These are phyloP conservation scores for Lamellibrachia satsuma DNA, from an alignment of 2,888 invertebrate genomes.

Conservation along the genomic window DNA sequence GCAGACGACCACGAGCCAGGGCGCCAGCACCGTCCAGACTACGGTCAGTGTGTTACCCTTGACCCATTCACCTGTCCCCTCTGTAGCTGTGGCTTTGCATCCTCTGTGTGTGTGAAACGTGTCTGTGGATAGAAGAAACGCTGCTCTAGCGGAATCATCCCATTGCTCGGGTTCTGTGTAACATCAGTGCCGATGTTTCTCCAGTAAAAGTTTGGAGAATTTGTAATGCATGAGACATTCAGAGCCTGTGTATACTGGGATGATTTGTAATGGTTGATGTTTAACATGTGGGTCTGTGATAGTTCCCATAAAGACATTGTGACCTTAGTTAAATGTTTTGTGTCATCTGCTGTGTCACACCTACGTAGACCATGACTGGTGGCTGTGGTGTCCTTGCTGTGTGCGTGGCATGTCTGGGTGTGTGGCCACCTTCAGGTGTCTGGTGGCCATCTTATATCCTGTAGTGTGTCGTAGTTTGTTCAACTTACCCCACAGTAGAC, in stretches of 20 bases:
- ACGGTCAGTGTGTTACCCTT: neutral
- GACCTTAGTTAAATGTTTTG: neutral
- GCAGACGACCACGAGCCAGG: slow-evolving; percentile 29
- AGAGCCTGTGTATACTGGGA: neutral
- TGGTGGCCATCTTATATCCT: neutral
- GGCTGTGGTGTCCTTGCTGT: neutral
- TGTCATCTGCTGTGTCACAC: neutral
- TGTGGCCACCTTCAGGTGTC: neutral
- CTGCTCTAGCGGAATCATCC: neutral
- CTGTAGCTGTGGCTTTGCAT: neutral
- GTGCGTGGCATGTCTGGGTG: neutral
- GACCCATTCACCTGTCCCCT: neutral
- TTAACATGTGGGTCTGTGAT: neutral
- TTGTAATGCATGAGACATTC: neutral
- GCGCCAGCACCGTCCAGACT: slow-evolving; percentile 27
- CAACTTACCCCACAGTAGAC: neutral
- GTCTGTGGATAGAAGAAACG: neutral
- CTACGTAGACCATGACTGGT: neutral
- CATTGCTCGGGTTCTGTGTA: neutral
- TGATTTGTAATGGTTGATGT: slow-evolving; percentile 1
- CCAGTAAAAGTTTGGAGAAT: too few relatives aligned
- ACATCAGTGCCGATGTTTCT: neutral
- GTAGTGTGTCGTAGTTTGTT: neutral
- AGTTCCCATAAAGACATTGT: neutral
- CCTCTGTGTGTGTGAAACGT: neutral